Base-by-base conservation (phyloP, 2,888 invertebrate genomes). In the Drosophila suboccidentalis region DNA sequence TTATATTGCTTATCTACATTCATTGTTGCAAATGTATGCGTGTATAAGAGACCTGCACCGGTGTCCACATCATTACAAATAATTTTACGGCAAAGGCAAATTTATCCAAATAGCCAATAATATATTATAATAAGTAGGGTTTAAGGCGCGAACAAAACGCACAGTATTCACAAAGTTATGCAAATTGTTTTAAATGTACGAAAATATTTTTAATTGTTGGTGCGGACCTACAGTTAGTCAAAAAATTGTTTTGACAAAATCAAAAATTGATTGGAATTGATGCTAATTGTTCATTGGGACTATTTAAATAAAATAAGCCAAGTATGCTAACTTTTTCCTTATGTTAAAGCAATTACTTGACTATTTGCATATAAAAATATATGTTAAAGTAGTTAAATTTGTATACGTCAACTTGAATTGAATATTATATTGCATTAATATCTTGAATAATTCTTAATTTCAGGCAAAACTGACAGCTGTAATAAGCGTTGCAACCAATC, bases 391-490 rank as follows among this genome's bases (percentile, higher is more conserved):
- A 36, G 19, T 19, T 50, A 6, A 8, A 13, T 6, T 34, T 50
- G 36, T 36, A 50, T 34, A 19, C 34, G 34, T 50, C 36, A 19
- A 8, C 3, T n/a, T 36, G 1, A 39, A 26, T n/a, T n/a, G n/a
- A n/a, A n/a, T n/a, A n/a, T n/a, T n/a, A n/a, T n/a, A n/a, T n/a
- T n/a, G n/a, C n/a, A n/a, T n/a, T n/a, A n/a, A n/a, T n/a, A n/a
- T n/a, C 32, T 17, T 2, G 5, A n/a, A 17, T 15, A 15, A 43
- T 19, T 15, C 5, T 15, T 19, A 9, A 15, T 59, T 62, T 50
- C 5, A 75, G 75, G 51, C 50, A n/a, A 53, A 94, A 92, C 29
- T 54, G n/a, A 36, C 43, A 38, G 44, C 51, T 54, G 59, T 46
- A 54, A 51, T 47, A 46, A 36, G 9, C 9, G 34, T 39, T 29